A percentile compares a stretch with the other conserved stretches of the same genome.
phyloP scores from a whole-genome alignment of 2,888 invertebrate genomes.

The Lithophane ornitopus region DNA sequence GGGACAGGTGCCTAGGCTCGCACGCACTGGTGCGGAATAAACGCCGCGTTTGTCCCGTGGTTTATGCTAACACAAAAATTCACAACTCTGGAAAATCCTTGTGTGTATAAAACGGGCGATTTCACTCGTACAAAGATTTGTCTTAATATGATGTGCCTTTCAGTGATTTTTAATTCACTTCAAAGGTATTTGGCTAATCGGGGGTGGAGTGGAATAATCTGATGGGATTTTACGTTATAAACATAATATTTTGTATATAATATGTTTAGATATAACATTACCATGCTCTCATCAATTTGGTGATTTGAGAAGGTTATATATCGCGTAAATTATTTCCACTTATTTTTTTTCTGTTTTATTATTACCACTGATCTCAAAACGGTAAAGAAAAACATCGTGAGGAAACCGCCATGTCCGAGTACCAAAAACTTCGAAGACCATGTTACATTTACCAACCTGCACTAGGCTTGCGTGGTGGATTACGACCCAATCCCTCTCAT shows the following conservation, averaged over 20 bases:
- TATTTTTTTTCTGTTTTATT: too few species aligned
- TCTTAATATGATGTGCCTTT: slow-evolving; percentile 40
- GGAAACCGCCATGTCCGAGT: neutral
- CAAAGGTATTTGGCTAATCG: slow-evolving; percentile 31
- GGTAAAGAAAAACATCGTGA: neutral
- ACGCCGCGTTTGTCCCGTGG: slow-evolving; percentile 54
- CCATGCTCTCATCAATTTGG: neutral
- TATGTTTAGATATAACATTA: neutral
- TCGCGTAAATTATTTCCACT: too few species aligned
- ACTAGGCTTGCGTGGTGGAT: neutral
- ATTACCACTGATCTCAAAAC: too few species aligned
- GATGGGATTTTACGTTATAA: neutral
- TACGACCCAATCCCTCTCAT: neutral
- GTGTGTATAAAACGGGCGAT: slow-evolving; percentile 53
- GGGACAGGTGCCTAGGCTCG: neutral
- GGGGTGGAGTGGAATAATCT: slow-evolving; percentile 14
- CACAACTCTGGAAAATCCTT: slow-evolving; percentile 63
- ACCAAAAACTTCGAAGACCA: neutral
- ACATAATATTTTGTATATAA: neutral
- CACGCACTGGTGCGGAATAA: slow-evolving; percentile 60
- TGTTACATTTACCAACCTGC: neutral
- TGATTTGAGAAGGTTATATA: too few species aligned
- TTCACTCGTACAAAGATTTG: slow-evolving; percentile 54
- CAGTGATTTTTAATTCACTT: slow-evolving; percentile 50
- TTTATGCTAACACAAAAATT: slow-evolving; percentile 52